A percentile compares a stretch with the other conserved stretches of the same genome.
Evolutionary conservation across 2,888 invertebrate genomes (phyloP).

Genomic region (Pyrochroa serraticornis): DNA sequence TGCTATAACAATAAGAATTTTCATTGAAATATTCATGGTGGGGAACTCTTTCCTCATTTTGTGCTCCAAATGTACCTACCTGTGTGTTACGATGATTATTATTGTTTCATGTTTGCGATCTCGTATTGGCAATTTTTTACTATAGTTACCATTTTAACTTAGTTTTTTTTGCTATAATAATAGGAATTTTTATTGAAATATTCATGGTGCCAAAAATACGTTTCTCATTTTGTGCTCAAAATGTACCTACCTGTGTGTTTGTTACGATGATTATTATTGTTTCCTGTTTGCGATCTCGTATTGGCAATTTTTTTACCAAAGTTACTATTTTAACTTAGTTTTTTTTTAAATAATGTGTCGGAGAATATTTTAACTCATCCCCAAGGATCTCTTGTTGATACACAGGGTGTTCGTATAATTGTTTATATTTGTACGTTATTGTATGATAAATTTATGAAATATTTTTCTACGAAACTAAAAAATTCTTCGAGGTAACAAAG

Average conservation of each 20-base stretch:
- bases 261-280: conserved; percentile 15
- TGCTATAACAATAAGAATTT: too few species aligned
- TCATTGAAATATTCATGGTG: too few species aligned
- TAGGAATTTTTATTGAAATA: conserved; percentile 19
- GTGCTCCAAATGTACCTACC: too few species aligned
- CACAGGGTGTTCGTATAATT: conserved; percentile 35
- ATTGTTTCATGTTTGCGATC: too few species aligned
- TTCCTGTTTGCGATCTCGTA: conserved; percentile 25
- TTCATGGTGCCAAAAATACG: conserved; percentile 36
- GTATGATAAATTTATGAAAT: conserved; percentile 43
- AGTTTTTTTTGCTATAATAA: conserved; percentile 23
- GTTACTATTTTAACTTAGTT: conserved; percentile 11
- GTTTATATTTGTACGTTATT: conserved; percentile 39
- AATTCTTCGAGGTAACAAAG: conserved; percentile 31
- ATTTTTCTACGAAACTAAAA: conserved; percentile 50
- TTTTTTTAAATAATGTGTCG: conserved; percentile 26
- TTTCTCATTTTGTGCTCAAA: conserved; percentile 39
- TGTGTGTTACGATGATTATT: too few species aligned
- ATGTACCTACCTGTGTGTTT: conserved; percentile 38
- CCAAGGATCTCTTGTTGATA: conserved; percentile 29
- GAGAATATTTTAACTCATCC: conserved; percentile 24
- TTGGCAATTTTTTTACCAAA: conserved; percentile 19
- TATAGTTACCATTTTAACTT: conserved; percentile 19
- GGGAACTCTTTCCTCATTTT: too few species aligned
- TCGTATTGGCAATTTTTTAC: conserved; percentile 15